Conservation (phyloP, 92 coral and sea anemone species). For the Galaxea fascicularis region DNA sequence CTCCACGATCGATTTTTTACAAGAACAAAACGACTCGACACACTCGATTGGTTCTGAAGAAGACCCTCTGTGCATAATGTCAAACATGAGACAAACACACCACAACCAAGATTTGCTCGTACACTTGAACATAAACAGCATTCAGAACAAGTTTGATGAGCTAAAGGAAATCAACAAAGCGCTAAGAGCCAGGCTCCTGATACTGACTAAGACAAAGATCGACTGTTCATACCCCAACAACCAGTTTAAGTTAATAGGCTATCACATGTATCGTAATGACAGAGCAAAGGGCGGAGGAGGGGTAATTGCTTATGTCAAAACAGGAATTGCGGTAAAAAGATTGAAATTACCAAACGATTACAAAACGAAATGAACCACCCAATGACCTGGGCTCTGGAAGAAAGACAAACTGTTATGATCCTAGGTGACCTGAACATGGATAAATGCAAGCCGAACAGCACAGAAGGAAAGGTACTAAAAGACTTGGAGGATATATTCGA, state of each 20-base stretch:
- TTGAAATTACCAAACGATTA: too few species aligned
- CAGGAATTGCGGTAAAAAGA: constrained; percentile 21
- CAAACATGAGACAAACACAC: too few species aligned
- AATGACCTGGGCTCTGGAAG: too few species aligned
- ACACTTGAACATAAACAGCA: too few species aligned
- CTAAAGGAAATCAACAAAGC: not conserved
- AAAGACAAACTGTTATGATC: not conserved
- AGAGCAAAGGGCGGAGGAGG: constrained; percentile 54
- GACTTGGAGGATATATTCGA: constrained; percentile 55
- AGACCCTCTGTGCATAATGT: not conserved
- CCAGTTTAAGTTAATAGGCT: constrained; percentile 26
- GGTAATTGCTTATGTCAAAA: constrained; percentile 19
- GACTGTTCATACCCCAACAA: constrained; percentile 45
- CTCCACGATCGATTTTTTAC: too few species aligned
- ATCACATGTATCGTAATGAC: constrained; percentile 49
- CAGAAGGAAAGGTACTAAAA: constrained; percentile 56
- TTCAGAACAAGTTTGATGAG: too few species aligned
- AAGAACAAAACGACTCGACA: too few species aligned
- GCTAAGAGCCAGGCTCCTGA: not conserved
- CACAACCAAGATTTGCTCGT: too few species aligned
- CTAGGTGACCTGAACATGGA: constrained; percentile 32
- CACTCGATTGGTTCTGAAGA: not conserved
- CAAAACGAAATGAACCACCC: too few species aligned
- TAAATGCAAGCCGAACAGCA: constrained; percentile 55
- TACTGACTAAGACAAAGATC: too few species aligned